Conservation (phyloP, 2,888 invertebrate genomes). For the Platycheirus rosarum region DNA sequence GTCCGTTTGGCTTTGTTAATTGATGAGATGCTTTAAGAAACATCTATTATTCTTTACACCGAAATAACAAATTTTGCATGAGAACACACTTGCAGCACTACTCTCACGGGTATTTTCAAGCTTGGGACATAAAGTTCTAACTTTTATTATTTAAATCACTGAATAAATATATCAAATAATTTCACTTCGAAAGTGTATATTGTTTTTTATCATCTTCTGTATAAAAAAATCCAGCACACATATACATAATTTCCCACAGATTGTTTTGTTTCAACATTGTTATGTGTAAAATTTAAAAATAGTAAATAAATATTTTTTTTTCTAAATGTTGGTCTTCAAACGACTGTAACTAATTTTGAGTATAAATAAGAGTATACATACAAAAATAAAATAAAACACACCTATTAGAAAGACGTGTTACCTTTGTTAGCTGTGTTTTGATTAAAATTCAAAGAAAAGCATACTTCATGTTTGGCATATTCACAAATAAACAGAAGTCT, state of each 20-base stretch:
- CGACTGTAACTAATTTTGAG: slow-evolving; percentile 26
- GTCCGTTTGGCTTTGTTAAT: too few relatives aligned
- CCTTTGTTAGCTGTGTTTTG: slow-evolving; percentile 43
- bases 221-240: neutral
- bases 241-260: neutral
- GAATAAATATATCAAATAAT: neutral
- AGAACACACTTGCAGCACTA: too few relatives aligned
- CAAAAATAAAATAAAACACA: slow-evolving; percentile 24
- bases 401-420: slow-evolving; percentile 30
- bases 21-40: too few relatives aligned
- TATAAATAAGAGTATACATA: slow-evolving; percentile 20
- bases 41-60: too few relatives aligned
- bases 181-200: neutral
- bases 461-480: slow-evolving; percentile 55
- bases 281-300: slow-evolving; percentile 24
- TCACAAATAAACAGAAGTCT: slow-evolving; percentile 21
- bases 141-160: too few relatives aligned
- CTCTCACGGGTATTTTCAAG: too few relatives aligned
- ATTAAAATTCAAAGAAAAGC: slow-evolving; percentile 28
- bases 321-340: slow-evolving; percentile 37
- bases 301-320: slow-evolving; percentile 1
- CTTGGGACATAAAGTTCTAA: too few relatives aligned
- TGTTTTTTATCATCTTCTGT: slow-evolving; percentile 50
- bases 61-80: too few relatives aligned
- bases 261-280: slow-evolving; percentile 37